Conservation (phyloP, 2,797 vertebrate species). For the Pachyuromys duprasi region DNA sequence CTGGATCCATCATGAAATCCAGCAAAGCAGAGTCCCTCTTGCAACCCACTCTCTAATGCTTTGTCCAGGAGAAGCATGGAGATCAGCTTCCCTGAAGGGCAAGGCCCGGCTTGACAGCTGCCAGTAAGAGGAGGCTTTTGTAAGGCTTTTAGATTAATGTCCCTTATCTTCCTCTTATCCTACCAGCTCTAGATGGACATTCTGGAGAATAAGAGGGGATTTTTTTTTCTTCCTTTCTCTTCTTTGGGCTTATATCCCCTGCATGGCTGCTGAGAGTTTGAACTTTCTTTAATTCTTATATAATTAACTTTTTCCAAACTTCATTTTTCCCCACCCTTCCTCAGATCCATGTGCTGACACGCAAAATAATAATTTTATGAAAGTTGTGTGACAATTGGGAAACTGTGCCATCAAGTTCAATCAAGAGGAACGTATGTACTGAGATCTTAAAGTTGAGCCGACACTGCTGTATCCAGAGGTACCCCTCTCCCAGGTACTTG, state of each 20-base stretch:
- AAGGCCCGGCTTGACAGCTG: conserved; percentile 46
- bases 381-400: not conserved
- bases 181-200: conserved; percentile 2
- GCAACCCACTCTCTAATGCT: conserved; percentile 38
- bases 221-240: conserved; percentile 43
- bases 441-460: conserved; percentile 15
- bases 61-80: conserved; percentile 9
- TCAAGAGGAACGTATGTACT: not conserved
- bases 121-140: conserved; percentile 18
- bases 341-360: not conserved
- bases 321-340: not conserved
- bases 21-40: conserved; percentile 56
- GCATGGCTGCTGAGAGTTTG: not conserved
- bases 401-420: conserved; percentile 17
- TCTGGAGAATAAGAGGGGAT: conserved; percentile 19
- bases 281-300: conserved; percentile 30
- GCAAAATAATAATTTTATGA: conserved; percentile 49
- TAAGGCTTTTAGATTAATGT: conserved; percentile 62
- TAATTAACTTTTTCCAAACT: conserved; percentile 11
- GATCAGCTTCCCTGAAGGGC: conserved; percentile 59
- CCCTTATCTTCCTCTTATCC: conserved; percentile 46
- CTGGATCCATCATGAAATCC: conserved; percentile 55
- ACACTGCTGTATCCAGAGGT: not conserved
- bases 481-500: not conserved
- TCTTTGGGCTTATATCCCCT: conserved; percentile 47